Percentiles rank a stretch among this genome's conserved stretches.
These are phyloP conservation scores for Ptyas mucosa DNA, from an alignment of 2,113 vertebrate species.

Conservation along the genomic window DNA sequence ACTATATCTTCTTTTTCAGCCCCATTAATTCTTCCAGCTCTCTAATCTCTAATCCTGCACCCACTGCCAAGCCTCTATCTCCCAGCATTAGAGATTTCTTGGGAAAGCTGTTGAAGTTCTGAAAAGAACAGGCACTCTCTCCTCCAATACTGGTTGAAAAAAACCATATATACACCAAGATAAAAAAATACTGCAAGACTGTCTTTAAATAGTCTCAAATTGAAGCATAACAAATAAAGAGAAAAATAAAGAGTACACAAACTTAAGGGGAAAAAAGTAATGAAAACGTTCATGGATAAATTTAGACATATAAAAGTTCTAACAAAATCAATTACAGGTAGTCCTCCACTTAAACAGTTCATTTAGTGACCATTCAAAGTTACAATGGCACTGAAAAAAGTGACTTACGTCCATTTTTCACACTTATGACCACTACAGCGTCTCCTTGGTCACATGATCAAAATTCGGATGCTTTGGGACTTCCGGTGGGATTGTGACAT, in stretches of 20 bases:
- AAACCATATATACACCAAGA: not conserved
- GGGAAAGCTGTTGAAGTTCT: not conserved
- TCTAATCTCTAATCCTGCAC: not conserved
- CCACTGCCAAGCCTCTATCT: not conserved
- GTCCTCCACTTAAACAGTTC: too few species aligned
- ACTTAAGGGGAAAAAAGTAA: not conserved
- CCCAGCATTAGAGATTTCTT: not conserved
- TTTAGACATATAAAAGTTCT: not conserved
- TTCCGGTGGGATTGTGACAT: too few species aligned
- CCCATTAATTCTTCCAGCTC: not conserved
- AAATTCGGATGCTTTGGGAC: too few species aligned
- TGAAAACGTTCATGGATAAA: not conserved
- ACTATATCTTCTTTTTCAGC: too few species aligned
- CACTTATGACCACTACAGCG: too few species aligned
- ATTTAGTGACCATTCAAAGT: too few species aligned
- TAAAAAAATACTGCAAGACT: not conserved
- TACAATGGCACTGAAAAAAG: too few species aligned
- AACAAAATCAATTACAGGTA: not conserved
- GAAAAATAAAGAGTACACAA: not conserved
- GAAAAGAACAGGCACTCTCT: not conserved
- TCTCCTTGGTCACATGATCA: too few species aligned
- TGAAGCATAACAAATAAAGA: not conserved
- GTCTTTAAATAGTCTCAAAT: too few species aligned
- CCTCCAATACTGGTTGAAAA: not conserved
- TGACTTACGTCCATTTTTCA: too few species aligned